Conservation (phyloP, 2,797 vertebrate genomes). For the Intellagama lesueurii region DNA sequence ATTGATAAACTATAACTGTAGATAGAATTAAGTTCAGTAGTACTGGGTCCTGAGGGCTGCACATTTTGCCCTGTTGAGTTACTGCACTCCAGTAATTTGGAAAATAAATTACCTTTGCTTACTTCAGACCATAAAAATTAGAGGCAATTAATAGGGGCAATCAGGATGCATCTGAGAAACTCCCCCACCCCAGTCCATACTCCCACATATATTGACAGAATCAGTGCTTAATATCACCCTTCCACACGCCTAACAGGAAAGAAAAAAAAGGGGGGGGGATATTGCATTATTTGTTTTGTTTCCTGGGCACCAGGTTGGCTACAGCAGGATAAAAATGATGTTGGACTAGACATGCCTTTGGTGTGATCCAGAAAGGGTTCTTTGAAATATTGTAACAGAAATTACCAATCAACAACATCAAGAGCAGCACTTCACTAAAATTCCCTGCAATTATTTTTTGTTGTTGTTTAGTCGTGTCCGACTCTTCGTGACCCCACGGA, state of each 20-base stretch:
- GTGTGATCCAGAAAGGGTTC: background rate
- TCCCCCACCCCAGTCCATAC: background rate
- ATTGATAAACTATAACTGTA: background rate
- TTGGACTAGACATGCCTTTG: background rate
- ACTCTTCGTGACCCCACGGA: too few species aligned
- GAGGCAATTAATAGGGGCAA: background rate
- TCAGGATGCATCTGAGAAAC: background rate
- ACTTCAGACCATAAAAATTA: background rate
- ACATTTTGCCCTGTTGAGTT: background rate
- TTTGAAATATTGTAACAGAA: background rate
- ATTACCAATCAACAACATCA: background rate
- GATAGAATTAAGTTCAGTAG: background rate
- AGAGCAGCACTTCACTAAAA: background rate
- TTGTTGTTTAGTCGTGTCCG: too few species aligned
- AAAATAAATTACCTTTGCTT: background rate
- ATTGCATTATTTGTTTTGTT: background rate
- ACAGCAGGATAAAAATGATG: background rate
- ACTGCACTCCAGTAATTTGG: background rate
- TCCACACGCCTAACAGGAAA: background rate
- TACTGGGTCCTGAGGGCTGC: background rate
- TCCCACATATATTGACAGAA: accelerated
- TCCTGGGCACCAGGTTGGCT: background rate
- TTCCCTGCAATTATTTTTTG: background rate
- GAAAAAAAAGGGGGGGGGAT: background rate
- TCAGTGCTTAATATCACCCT: background rate